Evolutionary conservation across 2,113 vertebrate genomes (phyloP).

Genomic region (Rhinogobius similis): DNA sequence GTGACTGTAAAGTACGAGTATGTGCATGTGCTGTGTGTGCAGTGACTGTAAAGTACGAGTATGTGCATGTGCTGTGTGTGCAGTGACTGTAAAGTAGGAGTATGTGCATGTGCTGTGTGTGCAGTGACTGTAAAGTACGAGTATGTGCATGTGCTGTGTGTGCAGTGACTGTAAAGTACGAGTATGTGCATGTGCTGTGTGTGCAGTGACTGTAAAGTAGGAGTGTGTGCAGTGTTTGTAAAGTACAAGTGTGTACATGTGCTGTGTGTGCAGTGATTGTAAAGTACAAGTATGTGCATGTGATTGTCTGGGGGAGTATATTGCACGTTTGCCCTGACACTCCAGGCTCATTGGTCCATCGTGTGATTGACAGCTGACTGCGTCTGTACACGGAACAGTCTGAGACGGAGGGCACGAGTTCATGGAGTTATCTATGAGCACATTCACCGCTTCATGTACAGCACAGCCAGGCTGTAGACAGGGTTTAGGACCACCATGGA

Average conservation of each 20-base stretch:
- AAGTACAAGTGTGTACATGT: not conserved
- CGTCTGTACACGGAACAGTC: slow-evolving; percentile 23
- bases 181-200: not conserved
- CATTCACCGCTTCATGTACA: not conserved
- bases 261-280: too few species aligned
- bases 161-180: not conserved
- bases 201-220: not conserved
- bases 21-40: too few species aligned
- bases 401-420: slow-evolving; percentile 76
- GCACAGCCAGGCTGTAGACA: too few species aligned
- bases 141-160: not conserved
- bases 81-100: not conserved
- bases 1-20: not conserved
- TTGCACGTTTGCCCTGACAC: slow-evolving; percentile 83
- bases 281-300: slow-evolving; percentile 15
- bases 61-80: not conserved
- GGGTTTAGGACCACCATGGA: not conserved
- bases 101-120: not conserved
- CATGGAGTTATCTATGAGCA: not conserved
- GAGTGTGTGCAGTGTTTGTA: not conserved
- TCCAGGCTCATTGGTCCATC: slow-evolving; percentile 80
- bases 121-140: not conserved
- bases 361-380: slow-evolving; percentile 34
- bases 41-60: not conserved
- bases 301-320: slow-evolving; percentile 85